These are phyloP conservation scores for Xanthia togata DNA, from an alignment of 2,888 invertebrate species.

Conservation along the genomic window DNA sequence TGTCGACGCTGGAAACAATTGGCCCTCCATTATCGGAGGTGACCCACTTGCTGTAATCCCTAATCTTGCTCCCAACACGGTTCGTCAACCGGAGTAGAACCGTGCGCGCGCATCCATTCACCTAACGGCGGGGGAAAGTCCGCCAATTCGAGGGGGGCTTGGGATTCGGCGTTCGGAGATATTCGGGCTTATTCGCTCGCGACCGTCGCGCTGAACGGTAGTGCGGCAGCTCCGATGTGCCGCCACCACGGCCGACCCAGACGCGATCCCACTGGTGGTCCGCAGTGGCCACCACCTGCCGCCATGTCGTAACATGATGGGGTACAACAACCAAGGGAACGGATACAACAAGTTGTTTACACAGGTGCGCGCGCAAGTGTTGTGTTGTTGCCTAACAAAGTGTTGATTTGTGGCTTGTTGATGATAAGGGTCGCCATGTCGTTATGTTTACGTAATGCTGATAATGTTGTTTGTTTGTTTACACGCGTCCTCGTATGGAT, in stretches of 20 bases:
- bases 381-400: slow-evolving; percentile 63
- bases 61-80: slow-evolving; percentile 68
- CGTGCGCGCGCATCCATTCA: slow-evolving; percentile 88
- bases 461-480: slow-evolving; percentile 67
- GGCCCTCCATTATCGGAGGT: slow-evolving; percentile 70
- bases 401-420: slow-evolving; percentile 59
- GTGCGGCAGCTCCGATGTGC: slow-evolving; percentile 74
- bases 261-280: slow-evolving; percentile 89
- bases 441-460: slow-evolving; percentile 63
- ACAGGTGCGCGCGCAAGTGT: slow-evolving; percentile 91
- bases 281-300: slow-evolving; percentile 87
- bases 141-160: slow-evolving; percentile 55
- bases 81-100: slow-evolving; percentile 66
- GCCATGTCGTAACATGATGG: slow-evolving; percentile 93
- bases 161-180: slow-evolving; percentile 53
- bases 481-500: slow-evolving; percentile 47
- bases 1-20: slow-evolving; percentile 53
- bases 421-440: slow-evolving; percentile 64
- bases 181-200: slow-evolving; percentile 75
- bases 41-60: slow-evolving; percentile 77
- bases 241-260: slow-evolving; percentile 88
- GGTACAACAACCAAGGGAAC: slow-evolving; percentile 94
- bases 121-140: slow-evolving; percentile 58
- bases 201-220: slow-evolving; percentile 76
- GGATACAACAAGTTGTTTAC: slow-evolving; percentile 96